Evolutionary conservation across 2,888 invertebrate species (phyloP).

Genomic region (Diaphora mendica): DNA sequence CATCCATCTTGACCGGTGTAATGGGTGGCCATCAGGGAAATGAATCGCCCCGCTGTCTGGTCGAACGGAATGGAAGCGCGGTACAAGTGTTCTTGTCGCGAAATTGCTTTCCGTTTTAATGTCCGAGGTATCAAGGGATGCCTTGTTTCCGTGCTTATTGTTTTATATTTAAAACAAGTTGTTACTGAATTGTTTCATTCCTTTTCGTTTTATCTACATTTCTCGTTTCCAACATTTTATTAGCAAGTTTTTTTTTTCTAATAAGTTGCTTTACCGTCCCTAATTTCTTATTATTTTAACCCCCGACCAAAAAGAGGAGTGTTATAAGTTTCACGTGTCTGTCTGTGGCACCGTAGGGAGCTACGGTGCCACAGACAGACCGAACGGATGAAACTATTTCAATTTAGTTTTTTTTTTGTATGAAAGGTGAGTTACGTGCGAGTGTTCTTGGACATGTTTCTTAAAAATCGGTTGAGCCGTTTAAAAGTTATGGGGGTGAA

Average conservation of each 20-base stretch:
- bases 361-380: too few relatives aligned
- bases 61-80: constrained; percentile 68
- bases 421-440: too few relatives aligned
- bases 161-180: constrained; percentile 57
- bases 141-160: constrained; percentile 63
- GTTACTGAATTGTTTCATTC: constrained; percentile 49
- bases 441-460: too few relatives aligned
- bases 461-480: too few relatives aligned
- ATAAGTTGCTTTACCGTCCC: constrained; percentile 9
- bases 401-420: too few relatives aligned
- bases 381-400: too few relatives aligned
- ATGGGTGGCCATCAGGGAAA: constrained; percentile 84
- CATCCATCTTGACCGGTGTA: constrained; percentile 83
- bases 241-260: constrained; percentile 19
- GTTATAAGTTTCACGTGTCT: too few relatives aligned
- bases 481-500: too few relatives aligned
- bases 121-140: constrained; percentile 69
- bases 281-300: background rate
- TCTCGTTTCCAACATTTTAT: constrained; percentile 35
- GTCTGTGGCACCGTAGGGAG: too few relatives aligned
- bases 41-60: constrained; percentile 76
- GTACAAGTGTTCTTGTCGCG: constrained; percentile 72
- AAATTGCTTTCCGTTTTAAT: constrained; percentile 78
- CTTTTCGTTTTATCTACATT: constrained; percentile 35
- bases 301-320: too few relatives aligned